Conservation (phyloP, 2,797 vertebrate genomes). For the Prunella strophiata region DNA sequence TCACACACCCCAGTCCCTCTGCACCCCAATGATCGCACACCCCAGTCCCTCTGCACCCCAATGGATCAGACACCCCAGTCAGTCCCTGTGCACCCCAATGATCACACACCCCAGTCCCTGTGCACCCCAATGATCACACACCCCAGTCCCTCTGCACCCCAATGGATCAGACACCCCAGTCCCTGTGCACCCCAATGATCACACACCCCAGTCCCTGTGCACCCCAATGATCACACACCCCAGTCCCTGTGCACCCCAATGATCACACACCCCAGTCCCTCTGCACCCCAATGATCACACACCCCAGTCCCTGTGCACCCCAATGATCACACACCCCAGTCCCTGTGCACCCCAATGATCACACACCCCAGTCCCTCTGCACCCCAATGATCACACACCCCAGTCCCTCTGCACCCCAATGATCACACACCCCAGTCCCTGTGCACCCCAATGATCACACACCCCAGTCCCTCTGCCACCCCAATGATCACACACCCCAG, state of each 20-base stretch:
- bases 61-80: too few species aligned
- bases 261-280: too few species aligned
- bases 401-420: too few species aligned
- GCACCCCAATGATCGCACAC: rapidly evolving
- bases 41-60: background rate
- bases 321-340: too few species aligned
- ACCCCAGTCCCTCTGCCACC: too few species aligned
- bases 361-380: rapidly evolving
- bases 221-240: rapidly evolving
- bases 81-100: rapidly evolving
- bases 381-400: too few species aligned
- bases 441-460: background rate
- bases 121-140: too few species aligned
- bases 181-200: background rate
- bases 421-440: too few species aligned
- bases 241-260: background rate
- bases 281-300: rapidly evolving
- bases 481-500: rapidly evolving
- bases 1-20: too few species aligned
- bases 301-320: background rate
- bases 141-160: too few species aligned
- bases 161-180: rapidly evolving
- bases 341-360: rapidly evolving
- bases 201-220: too few species aligned
- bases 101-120: rapidly evolving